Evolutionary conservation across 2,888 invertebrate species (phyloP), one percentile per base, ranked within the genome.

Genomic region (Buathra laborator): DNA sequence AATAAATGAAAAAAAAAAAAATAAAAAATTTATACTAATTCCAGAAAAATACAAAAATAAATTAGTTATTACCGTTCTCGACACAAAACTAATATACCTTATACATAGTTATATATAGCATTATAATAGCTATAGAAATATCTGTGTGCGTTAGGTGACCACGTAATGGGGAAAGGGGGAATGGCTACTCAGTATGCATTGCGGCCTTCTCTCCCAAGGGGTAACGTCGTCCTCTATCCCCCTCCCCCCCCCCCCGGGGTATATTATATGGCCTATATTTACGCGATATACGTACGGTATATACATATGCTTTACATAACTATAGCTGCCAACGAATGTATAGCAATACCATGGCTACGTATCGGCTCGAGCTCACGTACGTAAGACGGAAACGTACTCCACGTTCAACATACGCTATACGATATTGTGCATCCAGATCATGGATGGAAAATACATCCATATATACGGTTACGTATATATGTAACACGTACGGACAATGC

Each of bases 101-200:
- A 64, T 44, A 77, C 37, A 76, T 32, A 66, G 12, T 48, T 77
- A 64, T 71, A 75, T 51, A 75, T 32, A 79, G 24, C 37, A 68
- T 74, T 80, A 85, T 84, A 70, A 82, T 75, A 83, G 48, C 32
- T 82, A 51, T 48, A 59, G 10, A 9, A 37, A 66, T 75, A 56
- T 77, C 46, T 87, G 88, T 88, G 88, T 89, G 89, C 86, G 90
- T 89, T 86, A 89, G 91, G 91, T 92, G 91, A 92, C 92, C 91
- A 90, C 91, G 92, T 91, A 92, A 93, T 91, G 87, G 91, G 87
- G 90, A 91, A 91, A 91, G 59, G 32, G 62, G 62, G 89, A 89
- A 90, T 88, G 90, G 91, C 93, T 93, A 90, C 90, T 93, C 93
- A 92, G 93, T 93, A 93, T 93, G 93, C 93, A 93, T 93, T 93